Conservation (phyloP, 1,140 invertebrate species). For the Papilio polyxenes region DNA sequence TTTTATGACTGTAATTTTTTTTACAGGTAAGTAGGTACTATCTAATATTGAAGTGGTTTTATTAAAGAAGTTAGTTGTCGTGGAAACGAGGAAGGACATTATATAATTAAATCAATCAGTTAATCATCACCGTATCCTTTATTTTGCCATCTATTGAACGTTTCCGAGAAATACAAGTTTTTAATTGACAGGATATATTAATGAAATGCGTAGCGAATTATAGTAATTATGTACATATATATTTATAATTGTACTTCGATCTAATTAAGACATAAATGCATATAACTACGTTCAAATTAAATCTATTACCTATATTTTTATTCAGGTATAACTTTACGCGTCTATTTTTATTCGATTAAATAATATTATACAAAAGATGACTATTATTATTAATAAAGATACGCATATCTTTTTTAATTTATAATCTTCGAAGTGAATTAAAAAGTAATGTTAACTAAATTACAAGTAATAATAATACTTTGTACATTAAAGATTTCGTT, state of each 20-base stretch:
- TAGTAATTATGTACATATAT: not conserved
- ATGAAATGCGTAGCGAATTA: constrained; percentile 26
- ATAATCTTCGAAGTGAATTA: too few species aligned
- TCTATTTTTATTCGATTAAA: not conserved
- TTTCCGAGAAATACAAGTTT: constrained; percentile 22
- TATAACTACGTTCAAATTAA: not conserved
- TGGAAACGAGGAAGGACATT: not conserved
- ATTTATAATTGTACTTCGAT: constrained; percentile 26
- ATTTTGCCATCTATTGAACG: constrained; percentile 25
- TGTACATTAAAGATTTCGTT: too few species aligned
- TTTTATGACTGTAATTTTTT: too few species aligned
- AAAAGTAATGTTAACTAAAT: too few species aligned
- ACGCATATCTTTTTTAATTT: too few species aligned
- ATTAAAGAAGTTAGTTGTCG: not conserved
- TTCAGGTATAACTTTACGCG: not conserved
- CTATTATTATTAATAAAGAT: too few species aligned
- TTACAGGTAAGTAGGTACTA: too few species aligned
- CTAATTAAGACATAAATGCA: constrained; percentile 25
- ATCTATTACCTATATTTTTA: not conserved
- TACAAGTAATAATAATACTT: too few species aligned
- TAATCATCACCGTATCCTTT: constrained; percentile 23
- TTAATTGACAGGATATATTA: constrained; percentile 35
- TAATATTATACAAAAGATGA: not conserved
- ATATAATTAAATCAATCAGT: constrained; percentile 33
- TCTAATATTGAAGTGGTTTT: too few species aligned